These are phyloP conservation scores for Brachionus manjavacas DNA, from an alignment of 1,140 invertebrate genomes.

Conservation along the genomic window DNA sequence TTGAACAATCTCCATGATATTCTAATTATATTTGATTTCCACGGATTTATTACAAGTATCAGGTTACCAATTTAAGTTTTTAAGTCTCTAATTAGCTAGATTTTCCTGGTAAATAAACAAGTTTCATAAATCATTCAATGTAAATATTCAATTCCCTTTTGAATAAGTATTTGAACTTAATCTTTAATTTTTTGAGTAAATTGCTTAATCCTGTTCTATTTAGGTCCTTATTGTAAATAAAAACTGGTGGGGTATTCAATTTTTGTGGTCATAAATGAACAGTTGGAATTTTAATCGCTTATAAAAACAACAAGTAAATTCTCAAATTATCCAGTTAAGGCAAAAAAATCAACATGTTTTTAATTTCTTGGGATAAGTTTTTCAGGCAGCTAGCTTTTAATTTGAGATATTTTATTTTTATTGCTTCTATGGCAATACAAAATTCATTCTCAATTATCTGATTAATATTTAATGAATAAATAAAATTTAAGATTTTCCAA, in stretches of 20 bases:
- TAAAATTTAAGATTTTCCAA: not conserved
- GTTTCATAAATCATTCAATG: not conserved
- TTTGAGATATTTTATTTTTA: not conserved
- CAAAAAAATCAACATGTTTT: not conserved
- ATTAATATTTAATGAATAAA: not conserved
- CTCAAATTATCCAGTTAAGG: not conserved
- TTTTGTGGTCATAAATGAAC: constrained; percentile 15
- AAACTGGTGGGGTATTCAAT: not conserved
- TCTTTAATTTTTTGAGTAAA: constrained; percentile 4
- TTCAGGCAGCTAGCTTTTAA: not conserved
- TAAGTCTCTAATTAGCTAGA: constrained; percentile 33
- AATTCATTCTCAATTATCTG: not conserved
- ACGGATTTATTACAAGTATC: constrained; percentile 25
- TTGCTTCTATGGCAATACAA: not conserved
- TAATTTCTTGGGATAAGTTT: not conserved
- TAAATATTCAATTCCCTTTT: constrained; percentile 28
- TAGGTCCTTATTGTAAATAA: constrained; percentile 30
- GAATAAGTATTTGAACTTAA: not conserved
- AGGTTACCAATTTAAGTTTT: constrained; percentile 21
- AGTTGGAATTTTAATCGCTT: constrained; percentile 16
- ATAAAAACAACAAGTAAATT: not conserved
- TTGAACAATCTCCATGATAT: constrained; percentile 28
- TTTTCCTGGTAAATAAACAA: constrained; percentile 32
- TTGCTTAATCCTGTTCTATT: constrained; percentile 24
- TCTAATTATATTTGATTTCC: constrained; percentile 28